Base-by-base conservation (phyloP, 2,797 vertebrate species). In the Epinephelus coioides region DNA sequence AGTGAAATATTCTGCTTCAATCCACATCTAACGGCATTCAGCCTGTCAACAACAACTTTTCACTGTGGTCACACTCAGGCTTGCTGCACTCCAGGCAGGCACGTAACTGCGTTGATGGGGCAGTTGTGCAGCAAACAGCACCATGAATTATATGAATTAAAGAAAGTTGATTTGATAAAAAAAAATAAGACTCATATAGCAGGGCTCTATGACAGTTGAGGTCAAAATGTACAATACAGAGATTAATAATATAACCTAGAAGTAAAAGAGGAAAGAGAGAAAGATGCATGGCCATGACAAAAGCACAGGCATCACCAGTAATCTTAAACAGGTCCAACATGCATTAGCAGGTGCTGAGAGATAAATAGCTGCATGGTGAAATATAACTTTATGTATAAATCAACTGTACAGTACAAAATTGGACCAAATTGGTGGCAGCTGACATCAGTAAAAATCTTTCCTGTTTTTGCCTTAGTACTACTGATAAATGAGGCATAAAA, bases 401-500 rank as follows among this genome's bases (percentile, higher is more conserved):
- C 5, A 44, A 5, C 38, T 44, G 14, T 23, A 8, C 10, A 4
- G 0, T 9, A 49, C 10, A 34, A 43, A 46, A 51, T 4, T 17
- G 38, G 25, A 15, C 13, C 3, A 13, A 25, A 60, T 4, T 57
- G n/a, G 8, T 49, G 18, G 7, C 27, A 61, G 57, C 25, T n/a
- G 21, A 2, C 5, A n/a, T 51, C 43, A 34, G 40, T 49, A 19
- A 40, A 10, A 62, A 50, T 46, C 25, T 13, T 23, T 60, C 1
- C 4, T 12, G 60, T 64, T 61, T 54, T 27, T n/a, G 7, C 18
- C 5, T 62, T 6, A 13, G 12, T 27, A 2, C 25, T 47, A 2
- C 18, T 23, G 6, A 71, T 74, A 8, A 27, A 72, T 71, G 5
- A 19, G 49, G 55, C 44, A 44, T 73, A 46, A 47, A 53, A 40